Percentiles rank a stretch among this genome's conserved stretches.
Evolutionary conservation across 2,888 invertebrate genomes (phyloP).

Genomic region (Syrphus vitripennis): DNA sequence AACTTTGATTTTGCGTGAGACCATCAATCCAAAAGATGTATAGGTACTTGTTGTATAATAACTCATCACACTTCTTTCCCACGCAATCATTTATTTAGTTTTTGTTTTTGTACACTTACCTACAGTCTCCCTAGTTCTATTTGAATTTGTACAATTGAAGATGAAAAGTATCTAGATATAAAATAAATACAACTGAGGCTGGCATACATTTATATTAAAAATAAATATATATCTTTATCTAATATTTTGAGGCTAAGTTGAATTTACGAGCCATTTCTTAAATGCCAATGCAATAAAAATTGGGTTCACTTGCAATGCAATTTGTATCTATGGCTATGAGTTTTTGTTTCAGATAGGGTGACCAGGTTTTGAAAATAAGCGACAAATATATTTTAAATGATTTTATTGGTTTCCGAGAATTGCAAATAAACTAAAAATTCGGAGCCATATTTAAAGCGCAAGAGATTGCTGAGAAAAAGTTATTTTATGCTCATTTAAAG

Average conservation of each 20-base stretch:
- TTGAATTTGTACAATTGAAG: constrained; percentile 1
- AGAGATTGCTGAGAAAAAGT: too few species aligned
- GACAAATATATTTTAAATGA: too few species aligned
- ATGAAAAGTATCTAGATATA: neutral
- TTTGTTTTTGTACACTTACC: neutral
- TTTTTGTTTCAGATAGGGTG: neutral
- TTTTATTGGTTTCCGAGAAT: too few species aligned
- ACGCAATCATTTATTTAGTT: constrained; percentile 43
- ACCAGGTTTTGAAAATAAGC: too few species aligned
- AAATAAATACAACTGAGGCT: neutral
- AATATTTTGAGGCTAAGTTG: constrained; percentile 6
- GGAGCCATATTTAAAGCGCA: too few species aligned
- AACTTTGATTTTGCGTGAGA: constrained; percentile 18
- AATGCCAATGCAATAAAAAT: constrained; percentile 48
- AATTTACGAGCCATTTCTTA: constrained; percentile 27
- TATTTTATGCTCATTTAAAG: too few species aligned
- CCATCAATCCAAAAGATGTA: neutral
- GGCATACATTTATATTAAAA: neutral
- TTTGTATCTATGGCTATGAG: constrained; percentile 38
- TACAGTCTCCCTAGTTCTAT: neutral
- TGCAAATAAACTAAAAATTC: too few species aligned
- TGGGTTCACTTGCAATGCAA: constrained; percentile 41
- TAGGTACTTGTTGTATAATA: too few species aligned
- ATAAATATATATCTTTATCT: neutral
- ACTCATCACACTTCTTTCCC: constrained; percentile 30